Conservation (phyloP, 2,888 invertebrate species). For the Andrena minutula region DNA sequence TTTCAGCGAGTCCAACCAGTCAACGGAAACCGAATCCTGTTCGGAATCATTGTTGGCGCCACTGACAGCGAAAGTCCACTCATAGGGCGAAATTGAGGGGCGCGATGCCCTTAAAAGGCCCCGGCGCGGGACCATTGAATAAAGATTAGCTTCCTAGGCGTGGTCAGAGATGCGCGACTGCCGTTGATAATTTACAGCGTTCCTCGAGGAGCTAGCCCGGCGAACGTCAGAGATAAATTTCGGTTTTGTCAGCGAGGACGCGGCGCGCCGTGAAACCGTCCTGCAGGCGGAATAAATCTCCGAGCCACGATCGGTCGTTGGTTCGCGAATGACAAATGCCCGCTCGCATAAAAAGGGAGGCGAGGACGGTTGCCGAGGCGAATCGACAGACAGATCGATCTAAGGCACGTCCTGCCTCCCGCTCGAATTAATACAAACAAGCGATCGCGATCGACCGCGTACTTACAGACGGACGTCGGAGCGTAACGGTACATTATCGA, state of each 20-base stretch:
- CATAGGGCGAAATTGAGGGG: background rate
- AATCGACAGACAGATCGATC: conserved; percentile 26
- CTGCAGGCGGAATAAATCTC: conserved; percentile 46
- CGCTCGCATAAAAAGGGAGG: conserved; percentile 31
- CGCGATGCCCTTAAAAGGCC: conserved; percentile 18
- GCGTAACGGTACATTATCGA: conserved; percentile 42
- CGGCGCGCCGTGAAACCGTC: conserved; percentile 41
- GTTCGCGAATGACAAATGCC: conserved; percentile 53
- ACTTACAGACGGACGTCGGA: background rate
- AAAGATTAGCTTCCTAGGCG: conserved; percentile 22
- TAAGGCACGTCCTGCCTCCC: background rate
- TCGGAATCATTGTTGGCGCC: background rate
- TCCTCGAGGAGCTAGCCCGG: conserved; percentile 3
- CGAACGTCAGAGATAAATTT: conserved; percentile 48
- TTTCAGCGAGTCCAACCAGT: conserved; percentile 44
- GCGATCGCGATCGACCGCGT: conserved; percentile 3
- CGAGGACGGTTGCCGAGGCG: background rate
- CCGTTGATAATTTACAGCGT: conserved; percentile 37
- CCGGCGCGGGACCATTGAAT: conserved; percentile 20
- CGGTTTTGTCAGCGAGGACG: conserved; percentile 46
- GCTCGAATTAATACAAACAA: conserved; percentile 28
- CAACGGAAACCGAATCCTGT: background rate
- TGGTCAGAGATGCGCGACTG: background rate
- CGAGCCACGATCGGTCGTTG: conserved; percentile 40
- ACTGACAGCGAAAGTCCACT: background rate